Evolutionary conservation across 2,888 invertebrate genomes (phyloP).

Genomic region (Lasioglossum oenotherae): DNA sequence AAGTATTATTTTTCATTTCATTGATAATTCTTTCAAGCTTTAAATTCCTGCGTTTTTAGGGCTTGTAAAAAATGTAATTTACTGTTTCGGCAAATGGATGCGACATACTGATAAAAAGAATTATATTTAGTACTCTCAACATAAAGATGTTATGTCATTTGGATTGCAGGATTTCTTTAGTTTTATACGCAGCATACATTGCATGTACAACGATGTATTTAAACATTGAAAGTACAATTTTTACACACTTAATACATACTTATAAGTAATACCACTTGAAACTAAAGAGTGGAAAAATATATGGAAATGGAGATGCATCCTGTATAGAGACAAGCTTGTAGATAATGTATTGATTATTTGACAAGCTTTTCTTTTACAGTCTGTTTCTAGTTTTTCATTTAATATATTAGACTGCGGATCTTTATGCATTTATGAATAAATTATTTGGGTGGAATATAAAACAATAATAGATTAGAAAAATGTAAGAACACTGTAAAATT

Average conservation of each 20-base stretch:
- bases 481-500: no score
- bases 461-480: no score
- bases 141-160: background rate
- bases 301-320: background rate
- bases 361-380: background rate
- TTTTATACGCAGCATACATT: background rate
- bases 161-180: background rate
- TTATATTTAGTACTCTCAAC: slow-evolving; percentile 25
- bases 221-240: slow-evolving; percentile 12
- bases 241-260: slow-evolving; percentile 6
- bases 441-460: no score
- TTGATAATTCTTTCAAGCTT: background rate
- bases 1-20: background rate
- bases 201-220: slow-evolving; percentile 2
- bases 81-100: slow-evolving; percentile 18
- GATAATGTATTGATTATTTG: background rate
- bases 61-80: background rate
- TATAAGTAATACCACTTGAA: slow-evolving; percentile 14
- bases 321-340: slow-evolving; percentile 1
- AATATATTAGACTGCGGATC: background rate
- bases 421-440: no score
- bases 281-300: background rate
- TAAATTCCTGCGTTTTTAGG: background rate
- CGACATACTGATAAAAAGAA: slow-evolving; percentile 31
- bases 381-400: background rate